Base-by-base conservation (phyloP, 2,888 invertebrate genomes). In the Siphonodentalium dalli region DNA sequence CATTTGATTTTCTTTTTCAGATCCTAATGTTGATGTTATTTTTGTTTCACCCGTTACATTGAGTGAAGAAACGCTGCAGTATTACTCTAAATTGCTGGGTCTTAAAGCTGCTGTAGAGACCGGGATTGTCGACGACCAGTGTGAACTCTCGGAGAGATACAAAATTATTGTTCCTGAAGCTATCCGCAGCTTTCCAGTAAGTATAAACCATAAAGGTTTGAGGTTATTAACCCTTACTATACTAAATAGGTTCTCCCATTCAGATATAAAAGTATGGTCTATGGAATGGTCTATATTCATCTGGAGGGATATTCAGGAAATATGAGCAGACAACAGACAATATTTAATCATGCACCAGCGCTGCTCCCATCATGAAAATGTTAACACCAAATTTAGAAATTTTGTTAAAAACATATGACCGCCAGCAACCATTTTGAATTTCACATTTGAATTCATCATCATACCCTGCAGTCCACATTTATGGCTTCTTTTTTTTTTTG, bases 21-120 rank as follows among this genome's bases (percentile, higher is more conserved):
- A 82, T 61, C 76, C 77, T 1, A 81, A 82, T 61, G 78, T 82
- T 21, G 81, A 82, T 61, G 79, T 82, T 26, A 79, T 82, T 42
- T 82, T 78, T 54, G 64, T 82, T 11, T 78, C 77, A 0, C 79
- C 82, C 5, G 78, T 82, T 8, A 71, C 78, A 1, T 58, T 81
- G 13, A 81, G 74, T 66, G 80, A 81, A 39, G 82, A 82, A 50
- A 77, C 78, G 20, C 61, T 73, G 18, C 79, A 81, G 66, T 82
- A 82, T 63, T 82, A 82, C 62, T 62, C 72, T 33, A 80, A 79
- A 49, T 69, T 82, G 43, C 64, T 82, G 26, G 77, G 78, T 3
- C 68, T 81, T 11, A 77, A 75, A 49, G 35, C 71, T 7, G 79
- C 80, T 13, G 71, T 82, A 21, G 75, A 77, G 49, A 69, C 70